Evolutionary conservation across 2,797 vertebrate genomes (phyloP).

Genomic region (Tarsius wallacei): DNA sequence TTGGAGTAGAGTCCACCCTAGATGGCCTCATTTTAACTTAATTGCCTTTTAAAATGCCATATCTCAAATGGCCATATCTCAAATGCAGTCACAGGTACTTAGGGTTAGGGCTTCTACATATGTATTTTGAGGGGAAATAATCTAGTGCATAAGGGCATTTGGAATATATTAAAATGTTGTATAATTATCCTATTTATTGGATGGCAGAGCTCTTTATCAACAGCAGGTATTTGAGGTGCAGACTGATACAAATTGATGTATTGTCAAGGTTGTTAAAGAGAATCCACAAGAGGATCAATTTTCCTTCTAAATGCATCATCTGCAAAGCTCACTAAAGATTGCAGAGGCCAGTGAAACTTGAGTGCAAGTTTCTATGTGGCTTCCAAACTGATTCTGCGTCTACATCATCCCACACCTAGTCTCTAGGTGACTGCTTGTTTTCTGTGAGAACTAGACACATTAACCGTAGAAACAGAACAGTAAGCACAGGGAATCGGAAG

Average conservation of each 20-base stretch:
- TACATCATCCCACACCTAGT: background rate
- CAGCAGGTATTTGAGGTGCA: background rate
- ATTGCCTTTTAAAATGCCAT: background rate
- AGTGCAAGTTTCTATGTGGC: background rate
- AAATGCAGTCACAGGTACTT: background rate
- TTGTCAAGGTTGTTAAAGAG: background rate
- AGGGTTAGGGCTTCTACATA: background rate
- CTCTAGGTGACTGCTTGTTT: background rate
- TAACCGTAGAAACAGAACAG: background rate
- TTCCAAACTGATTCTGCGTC: slow-evolving; percentile 20
- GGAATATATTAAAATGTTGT: background rate
- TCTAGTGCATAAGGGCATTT: background rate
- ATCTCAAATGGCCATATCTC: background rate
- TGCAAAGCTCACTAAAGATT: background rate
- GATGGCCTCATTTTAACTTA: background rate
- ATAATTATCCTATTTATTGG: background rate
- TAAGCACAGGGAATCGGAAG: background rate
- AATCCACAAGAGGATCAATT: background rate
- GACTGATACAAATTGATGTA: too few relatives aligned
- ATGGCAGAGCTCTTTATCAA: background rate
- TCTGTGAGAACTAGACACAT: background rate
- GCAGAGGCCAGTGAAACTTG: background rate
- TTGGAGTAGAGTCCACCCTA: background rate
- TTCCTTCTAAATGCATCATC: background rate
- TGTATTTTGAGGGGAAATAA: background rate